Percentiles rank a stretch among this genome's conserved stretches.
These are phyloP conservation scores for Dromococcyx pavoninus DNA, from an alignment of 2,797 vertebrate genomes.

Conservation along the genomic window DNA sequence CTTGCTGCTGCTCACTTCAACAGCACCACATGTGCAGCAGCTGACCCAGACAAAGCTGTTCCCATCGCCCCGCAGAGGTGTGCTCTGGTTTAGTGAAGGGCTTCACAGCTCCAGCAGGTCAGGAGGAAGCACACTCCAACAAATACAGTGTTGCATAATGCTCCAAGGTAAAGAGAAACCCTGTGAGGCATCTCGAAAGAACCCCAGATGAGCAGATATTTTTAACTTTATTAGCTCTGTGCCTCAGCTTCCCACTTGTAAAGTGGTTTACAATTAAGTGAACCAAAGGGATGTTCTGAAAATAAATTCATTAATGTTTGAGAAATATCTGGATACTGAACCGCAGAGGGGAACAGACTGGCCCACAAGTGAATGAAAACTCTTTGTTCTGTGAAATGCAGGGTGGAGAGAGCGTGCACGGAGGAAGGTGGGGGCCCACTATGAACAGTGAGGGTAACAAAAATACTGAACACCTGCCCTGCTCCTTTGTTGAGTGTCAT, in stretches of 20 bases:
- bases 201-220: conserved; percentile 27
- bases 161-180: conserved; percentile 19
- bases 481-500: background rate
- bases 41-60: conserved; percentile 29
- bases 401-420: background rate
- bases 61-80: conserved; percentile 47
- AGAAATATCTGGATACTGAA: conserved; percentile 41
- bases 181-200: conserved; percentile 42
- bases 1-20: conserved; percentile 15
- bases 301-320: conserved; percentile 66
- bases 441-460: background rate
- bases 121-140: conserved; percentile 55
- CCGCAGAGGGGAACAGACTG: conserved; percentile 6
- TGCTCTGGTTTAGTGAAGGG: conserved; percentile 55
- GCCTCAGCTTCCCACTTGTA: conserved; percentile 62
- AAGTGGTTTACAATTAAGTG: conserved; percentile 64
- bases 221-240: conserved; percentile 72
- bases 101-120: conserved; percentile 51
- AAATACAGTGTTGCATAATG: conserved; percentile 17
- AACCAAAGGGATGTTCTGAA: conserved; percentile 48
- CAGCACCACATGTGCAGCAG: background rate
- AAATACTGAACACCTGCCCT: background rate
- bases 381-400: conserved; percentile 7
- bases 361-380: conserved; percentile 26
- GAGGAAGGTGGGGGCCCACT: background rate